These are phyloP conservation scores for Drosophila tropicalis DNA, from an alignment of 1,140 invertebrate genomes.

Conservation along the genomic window DNA sequence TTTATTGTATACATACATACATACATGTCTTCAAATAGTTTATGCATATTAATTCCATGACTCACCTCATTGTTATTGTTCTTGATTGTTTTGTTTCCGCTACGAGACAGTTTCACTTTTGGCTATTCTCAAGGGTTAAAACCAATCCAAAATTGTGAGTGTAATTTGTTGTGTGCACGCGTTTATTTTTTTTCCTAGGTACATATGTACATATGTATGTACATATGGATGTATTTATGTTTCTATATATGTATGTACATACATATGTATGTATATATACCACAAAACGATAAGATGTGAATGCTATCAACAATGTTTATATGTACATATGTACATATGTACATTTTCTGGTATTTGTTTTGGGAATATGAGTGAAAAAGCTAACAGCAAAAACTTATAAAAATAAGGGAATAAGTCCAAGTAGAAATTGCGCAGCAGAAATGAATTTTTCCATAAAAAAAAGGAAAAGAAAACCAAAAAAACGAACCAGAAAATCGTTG, in stretches of 20 bases:
- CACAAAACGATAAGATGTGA: constrained; percentile 35
- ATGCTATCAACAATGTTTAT: constrained; percentile 22
- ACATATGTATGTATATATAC: constrained; percentile 3
- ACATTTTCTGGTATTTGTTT: constrained; percentile 4
- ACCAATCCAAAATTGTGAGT: neutral
- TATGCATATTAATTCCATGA: constrained; percentile 3
- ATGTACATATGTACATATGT: constrained; percentile 14
- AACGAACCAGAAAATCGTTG: constrained; percentile 52
- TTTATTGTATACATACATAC: neutral
- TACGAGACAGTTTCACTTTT: neutral
- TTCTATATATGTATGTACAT: neutral
- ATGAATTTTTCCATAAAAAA: constrained; percentile 68
- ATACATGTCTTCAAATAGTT: neutral
- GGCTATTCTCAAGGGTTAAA: constrained; percentile 7
- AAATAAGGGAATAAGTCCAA: constrained; percentile 61
- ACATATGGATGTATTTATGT: neutral
- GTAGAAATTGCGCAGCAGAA: constrained; percentile 77
- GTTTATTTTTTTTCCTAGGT: neutral
- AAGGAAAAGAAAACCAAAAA: constrained; percentile 40
- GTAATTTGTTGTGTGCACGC: neutral
- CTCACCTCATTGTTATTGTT: neutral
- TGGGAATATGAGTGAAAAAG: constrained; percentile 24
- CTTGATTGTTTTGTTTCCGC: neutral
- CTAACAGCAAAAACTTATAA: constrained; percentile 41
- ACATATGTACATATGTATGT: constrained; percentile 21